A percentile compares a stretch with the other conserved stretches of the same genome.
These are phyloP conservation scores for Austrofundulus limnaeus DNA, from an alignment of 2,113 vertebrate genomes.

Conservation along the genomic window DNA sequence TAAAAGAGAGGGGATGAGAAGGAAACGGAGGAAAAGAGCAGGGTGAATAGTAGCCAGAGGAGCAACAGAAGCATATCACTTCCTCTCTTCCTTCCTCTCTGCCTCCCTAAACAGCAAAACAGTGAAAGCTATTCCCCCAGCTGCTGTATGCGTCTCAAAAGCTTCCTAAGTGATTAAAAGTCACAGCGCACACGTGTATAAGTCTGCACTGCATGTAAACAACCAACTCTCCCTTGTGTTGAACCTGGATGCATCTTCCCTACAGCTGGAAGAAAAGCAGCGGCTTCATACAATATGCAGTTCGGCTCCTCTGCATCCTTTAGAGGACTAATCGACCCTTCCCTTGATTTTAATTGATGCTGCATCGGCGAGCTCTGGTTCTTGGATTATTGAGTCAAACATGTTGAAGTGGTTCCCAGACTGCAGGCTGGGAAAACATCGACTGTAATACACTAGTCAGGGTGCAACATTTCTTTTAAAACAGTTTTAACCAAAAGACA, in stretches of 20 bases:
- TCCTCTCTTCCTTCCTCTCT: conserved; percentile 51
- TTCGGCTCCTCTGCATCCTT: conserved; percentile 33
- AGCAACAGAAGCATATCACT: conserved; percentile 59
- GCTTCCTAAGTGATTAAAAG: conserved; percentile 62
- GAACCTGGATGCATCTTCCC: conserved; percentile 21
- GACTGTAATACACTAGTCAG: conserved; percentile 1
- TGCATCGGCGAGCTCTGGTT: conserved; percentile 35
- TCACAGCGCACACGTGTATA: conserved; percentile 59
- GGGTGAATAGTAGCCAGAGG: conserved; percentile 53
- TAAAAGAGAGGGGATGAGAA: conserved; percentile 25
- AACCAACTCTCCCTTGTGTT: conserved; percentile 17
- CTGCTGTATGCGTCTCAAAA: conserved; percentile 40
- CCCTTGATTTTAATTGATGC: conserved; percentile 58
- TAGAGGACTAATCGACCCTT: conserved; percentile 58
- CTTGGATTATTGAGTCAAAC: conserved; percentile 49
- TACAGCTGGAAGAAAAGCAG: conserved; percentile 19
- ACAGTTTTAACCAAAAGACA: neutral
- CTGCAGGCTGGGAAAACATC: conserved; percentile 32
- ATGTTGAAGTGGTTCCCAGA: conserved; percentile 50
- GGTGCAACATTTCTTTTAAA: neutral
- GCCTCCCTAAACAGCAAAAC: conserved; percentile 59
- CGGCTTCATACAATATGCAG: conserved; percentile 29
- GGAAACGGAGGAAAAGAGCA: conserved; percentile 27
- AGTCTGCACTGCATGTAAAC: conserved; percentile 56
- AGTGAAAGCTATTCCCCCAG: conserved; percentile 54